Base-by-base conservation (phyloP, 1,140 invertebrate genomes). In the Pogonus chalceus region DNA sequence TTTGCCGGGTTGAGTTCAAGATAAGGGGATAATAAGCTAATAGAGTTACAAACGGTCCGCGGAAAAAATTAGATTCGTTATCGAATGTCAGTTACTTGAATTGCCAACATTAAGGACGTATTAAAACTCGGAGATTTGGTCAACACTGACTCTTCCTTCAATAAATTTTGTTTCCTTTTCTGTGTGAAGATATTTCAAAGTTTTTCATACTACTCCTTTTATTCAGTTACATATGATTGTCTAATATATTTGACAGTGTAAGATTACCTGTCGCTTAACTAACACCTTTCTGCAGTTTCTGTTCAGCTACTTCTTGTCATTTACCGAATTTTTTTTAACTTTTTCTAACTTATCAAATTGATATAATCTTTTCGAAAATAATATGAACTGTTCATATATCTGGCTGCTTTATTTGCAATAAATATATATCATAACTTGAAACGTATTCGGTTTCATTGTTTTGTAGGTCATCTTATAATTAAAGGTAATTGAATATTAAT, bases 21-120 rank as follows among this genome's bases (percentile, higher is more conserved):
- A 31, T 31, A 31, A 31, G 26, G 14, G 26, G 26, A 31, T 31
- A 31, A 31, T 14, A 31, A 14, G 26, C 26, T 31, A 31, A 31
- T 31, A 14, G 4, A 4, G 26, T 31, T 31, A 31, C 26, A 31
- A 31, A 31, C 14, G 14, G 26, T 31, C 26, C 26, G 26, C 26
- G 37, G 37, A 4, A 12, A 43, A 43, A 12, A 43, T 43, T 43
- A 43, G 9, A 43, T 43, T 43, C 37, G 37, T 43, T 43, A 43
- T 43, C 37, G 37, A 18, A 43, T 4, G 18, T 18, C 37, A 43
- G 18, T 43, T 14, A 31, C 26, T 7, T 31, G n/a, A n/a, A n/a
- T 31, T 31, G 26, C 26, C n/a, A n/a, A n/a, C n/a, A n/a, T n/a
- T 31, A 31, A 31, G 26, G 7, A 31, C 14, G 26, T 7, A 31